Conservation (phyloP, 2,113 vertebrate genomes). For the Sebastes schlegelii region DNA sequence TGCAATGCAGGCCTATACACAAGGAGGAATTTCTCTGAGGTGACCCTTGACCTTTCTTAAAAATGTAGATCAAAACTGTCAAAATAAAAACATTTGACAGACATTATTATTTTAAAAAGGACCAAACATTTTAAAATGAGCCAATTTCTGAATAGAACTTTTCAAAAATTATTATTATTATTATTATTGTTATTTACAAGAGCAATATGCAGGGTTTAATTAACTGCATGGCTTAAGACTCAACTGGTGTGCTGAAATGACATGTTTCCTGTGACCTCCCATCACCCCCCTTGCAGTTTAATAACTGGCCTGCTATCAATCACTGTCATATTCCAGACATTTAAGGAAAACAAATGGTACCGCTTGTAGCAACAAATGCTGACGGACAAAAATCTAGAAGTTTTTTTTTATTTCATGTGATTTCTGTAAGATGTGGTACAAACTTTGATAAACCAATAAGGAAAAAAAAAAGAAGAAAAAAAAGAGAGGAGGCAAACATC, state of each 20-base stretch:
- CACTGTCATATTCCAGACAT: conserved; percentile 62
- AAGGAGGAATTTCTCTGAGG: conserved; percentile 36
- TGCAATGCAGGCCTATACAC: conserved; percentile 31
- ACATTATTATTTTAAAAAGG: not conserved
- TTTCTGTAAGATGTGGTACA: conserved; percentile 55
- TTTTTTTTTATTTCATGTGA: conserved; percentile 11
- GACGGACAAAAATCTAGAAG: conserved; percentile 19
- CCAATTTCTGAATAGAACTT: not conserved
- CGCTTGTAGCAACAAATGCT: conserved; percentile 21
- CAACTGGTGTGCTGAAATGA: conserved; percentile 60
- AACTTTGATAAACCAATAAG: conserved; percentile 54
- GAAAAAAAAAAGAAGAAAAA: conserved; percentile 19
- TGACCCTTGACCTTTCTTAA: conserved; percentile 52
- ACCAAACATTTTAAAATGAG: conserved; percentile 1
- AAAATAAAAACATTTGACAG: conserved; percentile 26
- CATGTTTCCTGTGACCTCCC: conserved; percentile 55
- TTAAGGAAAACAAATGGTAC: conserved; percentile 43
- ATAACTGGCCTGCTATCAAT: conserved; percentile 67
- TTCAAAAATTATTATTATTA: not conserved
- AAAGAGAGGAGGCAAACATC: conserved; percentile 39
- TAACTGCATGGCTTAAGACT: conserved; percentile 50
- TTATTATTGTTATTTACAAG: not conserved
- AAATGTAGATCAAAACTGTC: conserved; percentile 19
- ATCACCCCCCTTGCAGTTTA: conserved; percentile 55
- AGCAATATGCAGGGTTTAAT: conserved; percentile 52